Conservation (phyloP, 2,797 vertebrate species). For the Varecia variegata region DNA sequence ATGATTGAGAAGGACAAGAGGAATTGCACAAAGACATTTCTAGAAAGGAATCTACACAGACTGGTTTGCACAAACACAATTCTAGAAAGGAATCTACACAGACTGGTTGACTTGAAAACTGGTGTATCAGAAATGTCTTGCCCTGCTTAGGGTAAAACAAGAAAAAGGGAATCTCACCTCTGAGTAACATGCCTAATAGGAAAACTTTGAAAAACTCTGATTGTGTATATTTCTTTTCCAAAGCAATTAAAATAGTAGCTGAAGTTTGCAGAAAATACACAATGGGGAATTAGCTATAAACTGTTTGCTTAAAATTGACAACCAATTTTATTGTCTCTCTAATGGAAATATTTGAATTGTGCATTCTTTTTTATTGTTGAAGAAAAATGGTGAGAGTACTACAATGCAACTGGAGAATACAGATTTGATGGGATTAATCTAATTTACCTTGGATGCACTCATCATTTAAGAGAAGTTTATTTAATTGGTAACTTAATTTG, state of each 20-base stretch:
- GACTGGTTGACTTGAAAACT: neutral
- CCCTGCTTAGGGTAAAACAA: neutral
- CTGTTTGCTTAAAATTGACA: neutral
- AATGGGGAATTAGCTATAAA: neutral
- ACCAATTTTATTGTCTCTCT: constrained; percentile 1
- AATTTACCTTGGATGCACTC: neutral
- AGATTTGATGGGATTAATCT: neutral
- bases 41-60: constrained; percentile 4
- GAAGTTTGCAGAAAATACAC: neutral
- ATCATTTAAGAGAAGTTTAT: constrained; percentile 33
- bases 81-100: neutral
- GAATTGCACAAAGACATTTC: neutral
- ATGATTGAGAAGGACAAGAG: neutral
- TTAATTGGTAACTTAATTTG: constrained; percentile 42
- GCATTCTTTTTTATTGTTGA: neutral
- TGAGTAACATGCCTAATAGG: neutral
- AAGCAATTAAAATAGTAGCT: neutral
- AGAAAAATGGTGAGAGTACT: neutral
- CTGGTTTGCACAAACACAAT: neutral
- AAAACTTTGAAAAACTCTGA: neutral
- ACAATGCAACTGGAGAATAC: neutral
- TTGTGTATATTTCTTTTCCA: neutral
- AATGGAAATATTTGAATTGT: neutral
- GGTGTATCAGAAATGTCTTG: neutral
- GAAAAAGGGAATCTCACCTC: neutral